Base-by-base conservation (phyloP, 2,888 invertebrate species). In the Parnassius glacialis region DNA sequence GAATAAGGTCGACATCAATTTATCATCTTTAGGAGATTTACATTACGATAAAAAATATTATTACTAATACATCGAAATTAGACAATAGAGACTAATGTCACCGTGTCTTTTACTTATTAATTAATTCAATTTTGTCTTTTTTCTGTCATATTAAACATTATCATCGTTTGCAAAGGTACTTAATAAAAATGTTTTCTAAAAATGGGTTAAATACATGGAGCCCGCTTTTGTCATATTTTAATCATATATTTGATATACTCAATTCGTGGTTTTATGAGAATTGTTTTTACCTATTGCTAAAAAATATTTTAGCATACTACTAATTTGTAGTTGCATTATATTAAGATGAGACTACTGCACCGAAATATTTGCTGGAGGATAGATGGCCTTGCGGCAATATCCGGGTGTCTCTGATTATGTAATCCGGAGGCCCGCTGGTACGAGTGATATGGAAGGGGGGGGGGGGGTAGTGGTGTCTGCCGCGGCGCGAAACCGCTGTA, bases 371-470 rank as follows among this genome's bases (percentile, higher is more conserved):
- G 68, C 68, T 68, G 50, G 67, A 70, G 74, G 80, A 81, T 72
- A 67, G 71, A 67, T 81, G 85, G 83, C 87, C 86, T 87, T 86
- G 87, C 67, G 70, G 71, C 70, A 69, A 82, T 76, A 85, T 89
- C 88, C 89, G 88, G 89, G 87, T 88, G 73, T 76, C 69, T 79
- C 71, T 68, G 68, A 78, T 87, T 87, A 87, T 82, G 77, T 81
- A 84, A 85, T 77, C 78, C 71, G 59, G 71, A 67, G 70, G 67
- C 73, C 72, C 73, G 68, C 67, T 70, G 68, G 70, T 65, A 45
- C 63, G 66, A 67, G 69, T 70, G 68, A 69, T 65, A 45, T 62
- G 67, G 67, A 69, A 67, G 69, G 64, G 64, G 64, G 45, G 44
- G 64, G 65, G 59, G 64, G 59, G 53, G 64, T 63, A 50, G 55